These are phyloP conservation scores for Eubasilissa regina DNA, from an alignment of 1,140 invertebrate genomes.

Conservation along the genomic window DNA sequence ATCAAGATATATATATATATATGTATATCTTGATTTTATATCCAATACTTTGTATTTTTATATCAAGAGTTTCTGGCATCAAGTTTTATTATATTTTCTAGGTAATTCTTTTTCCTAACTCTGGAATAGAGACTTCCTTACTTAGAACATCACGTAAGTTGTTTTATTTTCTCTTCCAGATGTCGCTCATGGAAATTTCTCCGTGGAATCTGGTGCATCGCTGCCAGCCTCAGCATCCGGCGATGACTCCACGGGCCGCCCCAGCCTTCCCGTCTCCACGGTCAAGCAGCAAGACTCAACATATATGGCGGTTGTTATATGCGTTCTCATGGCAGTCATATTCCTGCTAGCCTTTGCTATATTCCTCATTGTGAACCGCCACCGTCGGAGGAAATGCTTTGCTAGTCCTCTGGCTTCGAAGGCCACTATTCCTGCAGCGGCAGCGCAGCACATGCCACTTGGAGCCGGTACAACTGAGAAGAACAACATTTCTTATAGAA, in stretches of 20 bases:
- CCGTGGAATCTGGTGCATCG: conserved; percentile 72
- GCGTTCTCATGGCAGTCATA: conserved; percentile 85
- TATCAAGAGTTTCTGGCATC: too few species aligned
- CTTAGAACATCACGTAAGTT: too few species aligned
- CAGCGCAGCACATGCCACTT: conserved; percentile 56
- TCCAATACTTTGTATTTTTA: too few species aligned
- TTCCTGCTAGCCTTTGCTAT: conserved; percentile 82
- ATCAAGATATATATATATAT: too few species aligned
- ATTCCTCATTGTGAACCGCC: conserved; percentile 83
- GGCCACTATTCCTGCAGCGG: conserved; percentile 64
- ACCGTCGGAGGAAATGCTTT: conserved; percentile 85
- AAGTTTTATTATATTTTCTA: too few species aligned
- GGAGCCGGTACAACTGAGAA: conserved; percentile 62
- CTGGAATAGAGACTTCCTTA: too few species aligned
- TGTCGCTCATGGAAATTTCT: conserved; percentile 83
- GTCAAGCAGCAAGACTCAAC: conserved; percentile 81
- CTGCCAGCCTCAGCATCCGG: conserved; percentile 68
- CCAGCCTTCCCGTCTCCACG: conserved; percentile 77
- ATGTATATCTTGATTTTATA: too few species aligned
- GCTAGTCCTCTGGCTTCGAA: conserved; percentile 81
- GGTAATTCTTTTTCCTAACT: too few species aligned
- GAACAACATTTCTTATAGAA: conserved; percentile 64
- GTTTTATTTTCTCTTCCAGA: conserved; percentile 66
- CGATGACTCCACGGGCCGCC: conserved; percentile 71
- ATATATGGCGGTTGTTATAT: conserved; percentile 87